A percentile compares a stretch with the other conserved stretches of the same genome.
Evolutionary conservation across 1,140 invertebrate genomes (phyloP).

Genomic region (Bombus ignitus): DNA sequence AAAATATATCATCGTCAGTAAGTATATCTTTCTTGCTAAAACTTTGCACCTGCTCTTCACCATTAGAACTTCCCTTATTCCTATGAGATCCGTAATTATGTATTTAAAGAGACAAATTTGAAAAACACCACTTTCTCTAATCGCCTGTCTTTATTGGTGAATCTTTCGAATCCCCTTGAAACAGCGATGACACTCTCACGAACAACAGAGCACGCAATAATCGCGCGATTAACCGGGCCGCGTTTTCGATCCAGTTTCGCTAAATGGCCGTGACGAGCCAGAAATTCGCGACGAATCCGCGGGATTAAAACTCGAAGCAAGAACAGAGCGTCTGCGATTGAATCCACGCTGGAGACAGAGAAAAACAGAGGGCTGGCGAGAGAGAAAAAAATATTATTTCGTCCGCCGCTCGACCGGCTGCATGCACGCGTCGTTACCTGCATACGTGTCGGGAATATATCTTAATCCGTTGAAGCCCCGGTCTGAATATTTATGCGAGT

Average conservation of each 20-base stretch:
- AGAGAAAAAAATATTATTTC: slow-evolving; percentile 29
- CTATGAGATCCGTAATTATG: not conserved
- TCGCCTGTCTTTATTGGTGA: not conserved
- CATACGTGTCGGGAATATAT: slow-evolving; percentile 54
- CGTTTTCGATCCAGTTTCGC: slow-evolving; percentile 11
- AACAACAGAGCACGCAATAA: slow-evolving; percentile 21
- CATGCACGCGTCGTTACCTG: slow-evolving; percentile 48
- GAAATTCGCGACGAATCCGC: slow-evolving; percentile 15
- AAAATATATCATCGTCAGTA: not conserved
- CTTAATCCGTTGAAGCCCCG: slow-evolving; percentile 45
- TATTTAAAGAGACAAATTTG: not conserved
- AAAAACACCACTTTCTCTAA: not conserved
- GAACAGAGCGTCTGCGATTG: slow-evolving; percentile 27
- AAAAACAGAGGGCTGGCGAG: not conserved
- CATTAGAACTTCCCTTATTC: not conserved
- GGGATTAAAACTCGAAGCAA: slow-evolving; percentile 27
- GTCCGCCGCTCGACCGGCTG: slow-evolving; percentile 18
- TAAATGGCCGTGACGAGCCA: slow-evolving; percentile 19
- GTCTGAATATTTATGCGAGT: slow-evolving; percentile 48
- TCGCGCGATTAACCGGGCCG: slow-evolving; percentile 39
- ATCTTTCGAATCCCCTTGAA: not conserved
- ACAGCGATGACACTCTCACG: not conserved
- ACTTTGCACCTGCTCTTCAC: not conserved
- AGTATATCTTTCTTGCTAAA: not conserved
- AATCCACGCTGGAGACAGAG: not conserved